Conservation (phyloP, 2,797 vertebrate species). For the Cyclura pinguis region DNA sequence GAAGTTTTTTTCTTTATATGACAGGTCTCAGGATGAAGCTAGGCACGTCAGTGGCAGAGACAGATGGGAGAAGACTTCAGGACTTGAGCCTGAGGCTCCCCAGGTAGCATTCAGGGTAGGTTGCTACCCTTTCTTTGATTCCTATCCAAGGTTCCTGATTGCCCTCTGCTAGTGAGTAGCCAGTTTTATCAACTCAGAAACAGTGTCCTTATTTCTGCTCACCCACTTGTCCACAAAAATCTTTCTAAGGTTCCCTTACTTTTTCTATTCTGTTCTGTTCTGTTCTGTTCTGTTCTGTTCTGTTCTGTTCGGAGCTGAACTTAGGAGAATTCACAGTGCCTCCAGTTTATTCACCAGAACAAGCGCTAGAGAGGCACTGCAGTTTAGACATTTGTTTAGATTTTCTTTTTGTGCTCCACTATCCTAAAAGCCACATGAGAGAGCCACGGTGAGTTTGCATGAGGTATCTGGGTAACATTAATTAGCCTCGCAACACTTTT, state of each 20-base stretch:
- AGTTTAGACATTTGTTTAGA: slow-evolving; percentile 10
- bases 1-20: not conserved
- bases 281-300: no score
- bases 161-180: no score
- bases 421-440: not conserved
- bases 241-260: not conserved
- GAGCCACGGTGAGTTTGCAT: slow-evolving; percentile 35
- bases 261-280: not conserved
- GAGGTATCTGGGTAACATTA: not conserved
- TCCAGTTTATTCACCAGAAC: not conserved
- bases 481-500: slow-evolving; percentile 6
- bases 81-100: not conserved
- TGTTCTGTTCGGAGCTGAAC: not conserved
- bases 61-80: not conserved
- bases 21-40: not conserved
- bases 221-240: not conserved
- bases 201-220: not conserved
- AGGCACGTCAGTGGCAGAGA: no score
- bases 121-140: no score
- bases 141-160: no score
- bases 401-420: slow-evolving; percentile 7
- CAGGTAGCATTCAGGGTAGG: not conserved
- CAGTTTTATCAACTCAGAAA: not conserved
- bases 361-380: not conserved
- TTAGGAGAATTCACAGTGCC: not conserved